Base-by-base conservation (phyloP, 2,113 vertebrate genomes). In the Micronycteris hirsuta region DNA sequence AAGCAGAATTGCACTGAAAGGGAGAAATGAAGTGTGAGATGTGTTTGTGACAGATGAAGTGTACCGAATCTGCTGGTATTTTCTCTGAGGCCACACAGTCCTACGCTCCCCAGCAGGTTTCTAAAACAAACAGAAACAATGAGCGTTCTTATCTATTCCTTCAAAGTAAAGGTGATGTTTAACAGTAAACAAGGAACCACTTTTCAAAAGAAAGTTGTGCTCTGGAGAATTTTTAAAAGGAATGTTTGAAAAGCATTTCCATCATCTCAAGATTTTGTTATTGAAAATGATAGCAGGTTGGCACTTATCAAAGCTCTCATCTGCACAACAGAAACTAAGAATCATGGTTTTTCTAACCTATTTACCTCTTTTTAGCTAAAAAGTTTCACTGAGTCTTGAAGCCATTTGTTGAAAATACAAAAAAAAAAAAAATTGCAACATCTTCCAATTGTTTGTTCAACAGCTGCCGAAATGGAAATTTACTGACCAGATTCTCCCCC, bases 361-460 rank as follows among this genome's bases (percentile, higher is more conserved):
- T 74, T 94, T 87, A 84, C 73, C 45, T 56, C 31, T 84, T 89
- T 89, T 43, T 74, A 83, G 54, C 85, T 80, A 49, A 84, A 92
- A 88, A 73, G 63, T 61, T 73, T 49, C 22, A 54, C 7, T 41
- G 54, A 84, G 7, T 49, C 82, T 94, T 90, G 43, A 95, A 94
- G 9, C 4, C 26, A 63, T 84, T 92, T 90, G 76, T 61, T 76
- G 74, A 88, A 95, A 95, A 80, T 90, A 56, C 24, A 63, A 89
- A 93, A 95, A 71, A 89, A 93, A 95, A 71, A 68, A 47, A 49
- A 76, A 76, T 63, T 73, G 33, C 33, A 81, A 43, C 86, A 85
- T 65, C 65, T 92, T 77, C 70, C 38, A 71, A 24, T 74, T 65
- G 9, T 85, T 91, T 93, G 67, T 67, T 36, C 61, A 85, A 89